phyloP scores from a whole-genome alignment of 2,888 invertebrate species.

The Marasmarcha lunaedactyla region DNA sequence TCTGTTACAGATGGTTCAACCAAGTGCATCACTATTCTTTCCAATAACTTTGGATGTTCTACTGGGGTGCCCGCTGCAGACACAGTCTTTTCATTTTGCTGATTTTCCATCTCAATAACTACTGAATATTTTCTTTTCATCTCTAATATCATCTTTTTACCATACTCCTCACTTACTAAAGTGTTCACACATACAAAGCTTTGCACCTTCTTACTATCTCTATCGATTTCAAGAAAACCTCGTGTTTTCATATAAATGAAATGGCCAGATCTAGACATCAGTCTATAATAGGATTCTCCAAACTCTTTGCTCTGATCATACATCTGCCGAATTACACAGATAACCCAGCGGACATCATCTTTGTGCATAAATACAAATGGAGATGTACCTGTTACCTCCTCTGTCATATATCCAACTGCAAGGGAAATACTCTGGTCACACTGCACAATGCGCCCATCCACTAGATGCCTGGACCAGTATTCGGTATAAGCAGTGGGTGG shows the following conservation, averaged over 20 bases:
- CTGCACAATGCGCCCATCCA: constrained; percentile 90
- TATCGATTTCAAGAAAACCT: constrained; percentile 87
- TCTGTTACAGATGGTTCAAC: constrained; percentile 46
- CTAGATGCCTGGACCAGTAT: constrained; percentile 89
- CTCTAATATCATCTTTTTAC: constrained; percentile 76
- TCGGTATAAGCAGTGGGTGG: constrained; percentile 80
- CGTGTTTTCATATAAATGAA: constrained; percentile 87
- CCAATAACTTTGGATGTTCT: constrained; percentile 78
- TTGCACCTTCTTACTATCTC: constrained; percentile 79
- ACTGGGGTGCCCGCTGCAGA: constrained; percentile 51
- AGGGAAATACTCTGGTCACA: constrained; percentile 92
- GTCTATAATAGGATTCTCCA: constrained; percentile 88
- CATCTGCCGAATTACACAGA: constrained; percentile 90
- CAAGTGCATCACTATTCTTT: constrained; percentile 79
- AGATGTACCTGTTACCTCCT: constrained; percentile 88
- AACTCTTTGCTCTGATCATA: constrained; percentile 86
- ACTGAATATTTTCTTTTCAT: constrained; percentile 86
- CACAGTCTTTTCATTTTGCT: constrained; percentile 26
- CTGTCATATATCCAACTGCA: constrained; percentile 89
- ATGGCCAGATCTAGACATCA: constrained; percentile 84
- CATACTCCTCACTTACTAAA: constrained; percentile 81
- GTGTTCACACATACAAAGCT: constrained; percentile 91
- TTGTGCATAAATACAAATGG: constrained; percentile 92
- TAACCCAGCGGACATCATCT: constrained; percentile 90
- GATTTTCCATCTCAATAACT: constrained; percentile 67